Conservation (phyloP, 2,888 invertebrate genomes). For the Elysia crispata region DNA sequence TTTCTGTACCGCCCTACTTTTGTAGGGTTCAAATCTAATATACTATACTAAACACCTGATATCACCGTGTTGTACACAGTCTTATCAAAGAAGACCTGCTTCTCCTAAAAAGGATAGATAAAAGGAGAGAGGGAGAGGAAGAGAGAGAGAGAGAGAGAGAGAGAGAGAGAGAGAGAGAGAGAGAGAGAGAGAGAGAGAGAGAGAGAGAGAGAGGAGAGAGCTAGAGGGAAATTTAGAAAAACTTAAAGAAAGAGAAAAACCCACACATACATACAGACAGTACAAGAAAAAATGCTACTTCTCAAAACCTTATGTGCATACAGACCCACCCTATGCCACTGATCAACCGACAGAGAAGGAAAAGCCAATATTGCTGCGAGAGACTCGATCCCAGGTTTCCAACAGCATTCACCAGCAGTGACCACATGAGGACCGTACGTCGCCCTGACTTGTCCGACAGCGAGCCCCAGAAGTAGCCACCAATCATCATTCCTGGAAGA, state of each 20-base stretch:
- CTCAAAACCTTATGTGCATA: neutral
- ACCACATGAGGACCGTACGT: slow-evolving; percentile 91
- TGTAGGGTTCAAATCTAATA: no score
- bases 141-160: no score
- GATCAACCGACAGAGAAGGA: slow-evolving; percentile 92
- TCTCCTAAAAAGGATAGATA: no score
- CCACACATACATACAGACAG: neutral
- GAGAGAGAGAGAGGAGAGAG: no score
- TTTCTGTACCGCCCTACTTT: no score
- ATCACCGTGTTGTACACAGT: no score
- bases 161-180: no score
- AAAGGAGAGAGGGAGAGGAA: no score
- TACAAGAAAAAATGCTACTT: neutral
- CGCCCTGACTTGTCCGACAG: slow-evolving; percentile 92
- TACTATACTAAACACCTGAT: no score
- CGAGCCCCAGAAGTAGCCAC: slow-evolving; percentile 94
- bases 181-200: no score
- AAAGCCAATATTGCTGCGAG: slow-evolving; percentile 91
- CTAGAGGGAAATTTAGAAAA: no score
- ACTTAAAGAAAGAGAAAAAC: neutral
- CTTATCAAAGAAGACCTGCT: no score
- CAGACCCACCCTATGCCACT: slow-evolving; percentile 94
- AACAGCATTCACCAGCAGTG: slow-evolving; percentile 91
- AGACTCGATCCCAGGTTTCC: slow-evolving; percentile 94
- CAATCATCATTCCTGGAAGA: slow-evolving; percentile 93